A percentile compares a stretch with the other conserved stretches of the same genome.
These are phyloP conservation scores for Dunckerocampus dactyliophorus DNA, from an alignment of 2,113 vertebrate genomes.

Conservation along the genomic window DNA sequence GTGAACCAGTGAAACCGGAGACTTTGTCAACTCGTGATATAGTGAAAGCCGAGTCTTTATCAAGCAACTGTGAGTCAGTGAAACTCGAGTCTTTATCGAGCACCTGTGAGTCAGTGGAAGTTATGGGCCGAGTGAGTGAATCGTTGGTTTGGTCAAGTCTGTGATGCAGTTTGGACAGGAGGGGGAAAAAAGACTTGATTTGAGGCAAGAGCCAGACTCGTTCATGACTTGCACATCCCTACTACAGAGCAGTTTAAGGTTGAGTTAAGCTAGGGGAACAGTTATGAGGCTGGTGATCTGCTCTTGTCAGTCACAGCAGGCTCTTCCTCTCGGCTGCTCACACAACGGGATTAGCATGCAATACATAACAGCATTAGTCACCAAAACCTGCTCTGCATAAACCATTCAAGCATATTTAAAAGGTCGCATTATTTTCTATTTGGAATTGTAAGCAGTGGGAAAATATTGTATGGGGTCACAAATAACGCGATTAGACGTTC, in stretches of 20 bases:
- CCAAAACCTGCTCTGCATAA: slow-evolving; percentile 45
- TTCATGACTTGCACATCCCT: too few species aligned
- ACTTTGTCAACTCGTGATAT: too few species aligned
- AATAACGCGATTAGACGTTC: background rate
- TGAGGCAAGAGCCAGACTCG: too few species aligned
- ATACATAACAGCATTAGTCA: slow-evolving; percentile 65
- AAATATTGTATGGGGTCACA: slow-evolving; percentile 1
- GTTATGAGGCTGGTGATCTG: slow-evolving; percentile 8
- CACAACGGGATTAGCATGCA: slow-evolving; percentile 68
- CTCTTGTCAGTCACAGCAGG: slow-evolving; percentile 53
- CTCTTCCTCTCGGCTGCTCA: slow-evolving; percentile 63
- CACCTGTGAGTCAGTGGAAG: too few species aligned
- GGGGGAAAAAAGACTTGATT: too few species aligned
- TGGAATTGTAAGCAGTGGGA: background rate
- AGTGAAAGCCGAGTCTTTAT: too few species aligned
- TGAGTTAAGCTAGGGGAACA: background rate
- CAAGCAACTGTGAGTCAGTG: too few species aligned
- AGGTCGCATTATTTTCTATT: background rate
- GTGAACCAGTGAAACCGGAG: too few species aligned
- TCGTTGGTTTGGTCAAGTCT: too few species aligned
- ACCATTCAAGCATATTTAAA: slow-evolving; percentile 3
- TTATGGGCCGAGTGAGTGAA: too few species aligned
- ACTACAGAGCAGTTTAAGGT: background rate
- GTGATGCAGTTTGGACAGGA: too few species aligned
- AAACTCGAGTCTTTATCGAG: too few species aligned